phyloP scores from a whole-genome alignment of 2,797 vertebrate species.

The Pygocentrus nattereri region DNA sequence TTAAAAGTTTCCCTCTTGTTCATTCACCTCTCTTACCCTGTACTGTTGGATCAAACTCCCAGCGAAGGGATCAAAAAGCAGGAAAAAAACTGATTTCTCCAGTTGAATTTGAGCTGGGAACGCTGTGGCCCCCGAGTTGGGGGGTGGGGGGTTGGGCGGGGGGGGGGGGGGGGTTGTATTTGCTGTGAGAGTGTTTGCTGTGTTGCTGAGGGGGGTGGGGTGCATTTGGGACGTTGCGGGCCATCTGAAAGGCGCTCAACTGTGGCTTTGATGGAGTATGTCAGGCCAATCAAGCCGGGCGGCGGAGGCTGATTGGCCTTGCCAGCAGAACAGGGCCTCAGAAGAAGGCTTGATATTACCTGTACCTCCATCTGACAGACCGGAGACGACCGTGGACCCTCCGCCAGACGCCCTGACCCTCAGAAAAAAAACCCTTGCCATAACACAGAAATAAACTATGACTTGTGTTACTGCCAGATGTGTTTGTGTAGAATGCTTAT shows the following conservation, averaged over 20 bases:
- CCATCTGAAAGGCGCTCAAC: slow-evolving; percentile 57
- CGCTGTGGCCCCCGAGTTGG: slow-evolving; percentile 9
- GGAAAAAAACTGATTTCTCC: slow-evolving; percentile 36
- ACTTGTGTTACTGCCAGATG: slow-evolving; percentile 23
- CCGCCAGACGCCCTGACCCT: slow-evolving; percentile 56
- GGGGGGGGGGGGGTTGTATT: not conserved
- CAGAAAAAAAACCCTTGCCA: slow-evolving; percentile 15
- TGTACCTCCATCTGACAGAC: slow-evolving; percentile 79
- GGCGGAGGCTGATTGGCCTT: slow-evolving; percentile 84
- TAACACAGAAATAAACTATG: slow-evolving; percentile 40
- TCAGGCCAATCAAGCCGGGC: slow-evolving; percentile 84
- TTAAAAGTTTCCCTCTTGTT: slow-evolving; percentile 44
- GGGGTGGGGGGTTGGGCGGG: not conserved
- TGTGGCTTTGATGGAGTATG: slow-evolving; percentile 84
- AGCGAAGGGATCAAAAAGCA: slow-evolving; percentile 30
- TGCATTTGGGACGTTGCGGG: slow-evolving; percentile 49
- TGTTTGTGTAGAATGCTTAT: not conserved
- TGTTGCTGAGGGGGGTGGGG: not conserved
- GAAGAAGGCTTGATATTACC: slow-evolving; percentile 83
- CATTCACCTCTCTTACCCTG: slow-evolving; percentile 43
- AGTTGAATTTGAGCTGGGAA: slow-evolving; percentile 47
- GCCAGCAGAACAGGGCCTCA: slow-evolving; percentile 69
- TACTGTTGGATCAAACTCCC: slow-evolving; percentile 36
- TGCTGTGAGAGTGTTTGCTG: not conserved
- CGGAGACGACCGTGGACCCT: slow-evolving; percentile 72